These are phyloP conservation scores for Acomys russatus DNA, from an alignment of 2,797 vertebrate species.

Conservation along the genomic window DNA sequence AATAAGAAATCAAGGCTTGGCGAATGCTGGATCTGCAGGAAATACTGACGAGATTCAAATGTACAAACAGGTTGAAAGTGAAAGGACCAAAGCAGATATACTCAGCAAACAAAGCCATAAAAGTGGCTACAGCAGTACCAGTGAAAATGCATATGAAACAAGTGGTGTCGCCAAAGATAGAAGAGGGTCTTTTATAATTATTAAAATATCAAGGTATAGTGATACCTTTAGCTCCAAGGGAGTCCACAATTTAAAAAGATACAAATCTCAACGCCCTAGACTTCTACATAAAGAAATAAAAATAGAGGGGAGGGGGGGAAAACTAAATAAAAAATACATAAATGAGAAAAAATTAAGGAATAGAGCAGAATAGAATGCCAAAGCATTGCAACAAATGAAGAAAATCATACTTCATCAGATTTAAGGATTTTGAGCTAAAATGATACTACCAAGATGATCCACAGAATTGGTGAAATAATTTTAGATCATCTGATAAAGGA, in stretches of 20 bases:
- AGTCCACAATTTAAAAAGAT: constrained; percentile 3
- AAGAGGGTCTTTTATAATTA: constrained; percentile 7
- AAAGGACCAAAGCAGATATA: constrained; percentile 23
- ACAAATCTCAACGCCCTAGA: neutral
- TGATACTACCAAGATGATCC: neutral
- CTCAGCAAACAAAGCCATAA: neutral
- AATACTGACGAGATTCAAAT: constrained; percentile 24
- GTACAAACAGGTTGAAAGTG: neutral
- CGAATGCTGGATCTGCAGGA: neutral
- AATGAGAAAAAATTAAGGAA: neutral
- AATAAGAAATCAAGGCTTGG: constrained; percentile 46
- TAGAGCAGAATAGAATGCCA: neutral
- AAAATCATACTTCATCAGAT: neutral
- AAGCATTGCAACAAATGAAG: neutral
- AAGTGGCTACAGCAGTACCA: neutral
- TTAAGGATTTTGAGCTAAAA: neutral
- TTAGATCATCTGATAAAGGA: constrained; percentile 4
- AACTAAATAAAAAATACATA: constrained; percentile 1
- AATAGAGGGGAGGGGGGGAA: neutral
- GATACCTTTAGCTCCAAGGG: neutral
- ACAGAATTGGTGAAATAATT: constrained; percentile 15
- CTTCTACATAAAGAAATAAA: constrained; percentile 3
- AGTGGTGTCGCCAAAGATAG: neutral
- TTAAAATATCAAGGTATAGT: neutral
- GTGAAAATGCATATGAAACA: constrained; percentile 17